Evolutionary conservation across 2,888 invertebrate genomes (phyloP).

Genomic region (Alloscopus bannaensis): DNA sequence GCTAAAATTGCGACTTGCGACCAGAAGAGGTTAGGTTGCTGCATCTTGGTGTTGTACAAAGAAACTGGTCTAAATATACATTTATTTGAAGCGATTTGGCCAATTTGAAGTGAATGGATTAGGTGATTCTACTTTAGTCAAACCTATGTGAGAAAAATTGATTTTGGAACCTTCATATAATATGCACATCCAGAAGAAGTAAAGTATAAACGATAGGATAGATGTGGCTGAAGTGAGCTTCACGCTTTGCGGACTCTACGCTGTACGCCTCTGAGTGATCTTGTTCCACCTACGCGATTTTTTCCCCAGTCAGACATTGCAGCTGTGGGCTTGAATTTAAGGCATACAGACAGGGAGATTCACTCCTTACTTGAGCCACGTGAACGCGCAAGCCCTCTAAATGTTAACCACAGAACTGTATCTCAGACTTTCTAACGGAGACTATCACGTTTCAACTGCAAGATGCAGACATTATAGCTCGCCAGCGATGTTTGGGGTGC

Average conservation of each 20-base stretch:
- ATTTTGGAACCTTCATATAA: slow-evolving; percentile 41
- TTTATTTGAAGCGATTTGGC: slow-evolving; percentile 5
- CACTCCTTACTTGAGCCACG: background rate
- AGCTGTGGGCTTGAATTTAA: slow-evolving; percentile 1
- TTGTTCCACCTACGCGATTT: slow-evolving; percentile 44
- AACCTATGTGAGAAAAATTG: slow-evolving; percentile 5
- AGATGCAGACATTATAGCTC: slow-evolving; percentile 52
- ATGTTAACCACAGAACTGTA: slow-evolving; percentile 51
- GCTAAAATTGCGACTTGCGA: too few relatives aligned
- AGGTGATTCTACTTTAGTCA: slow-evolving; percentile 23
- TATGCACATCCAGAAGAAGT: slow-evolving; percentile 7
- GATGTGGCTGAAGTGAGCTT: background rate
- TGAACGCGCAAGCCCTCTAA: slow-evolving; percentile 56
- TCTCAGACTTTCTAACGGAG: slow-evolving; percentile 19
- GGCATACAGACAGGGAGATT: background rate
- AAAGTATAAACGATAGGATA: too few relatives aligned
- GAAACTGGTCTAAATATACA: too few relatives aligned
- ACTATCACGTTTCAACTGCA: slow-evolving; percentile 36
- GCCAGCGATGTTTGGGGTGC: too few relatives aligned
- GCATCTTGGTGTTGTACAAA: background rate
- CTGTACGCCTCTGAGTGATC: background rate
- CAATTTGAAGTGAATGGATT: slow-evolving; percentile 46
- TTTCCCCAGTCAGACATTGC: slow-evolving; percentile 5
- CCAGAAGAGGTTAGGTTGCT: background rate
- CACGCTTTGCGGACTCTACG: background rate